These are phyloP conservation scores for Miniopterus natalensis DNA, from an alignment of 2,113 vertebrate genomes.

Conservation along the genomic window DNA sequence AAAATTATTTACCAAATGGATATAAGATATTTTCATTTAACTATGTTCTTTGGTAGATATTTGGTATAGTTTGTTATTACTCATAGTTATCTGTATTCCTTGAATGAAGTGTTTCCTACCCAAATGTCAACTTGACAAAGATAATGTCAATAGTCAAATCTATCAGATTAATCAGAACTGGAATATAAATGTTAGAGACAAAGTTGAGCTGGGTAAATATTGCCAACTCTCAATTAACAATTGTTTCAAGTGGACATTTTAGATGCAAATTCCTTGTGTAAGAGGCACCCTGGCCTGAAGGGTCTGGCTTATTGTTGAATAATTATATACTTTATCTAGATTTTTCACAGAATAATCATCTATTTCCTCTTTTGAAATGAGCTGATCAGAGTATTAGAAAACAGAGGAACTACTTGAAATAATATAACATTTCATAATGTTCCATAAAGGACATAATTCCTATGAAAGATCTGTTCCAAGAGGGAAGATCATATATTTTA, in stretches of 20 bases:
- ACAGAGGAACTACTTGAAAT: neutral
- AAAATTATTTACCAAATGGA: neutral
- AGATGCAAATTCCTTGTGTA: neutral
- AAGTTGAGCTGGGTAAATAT: neutral
- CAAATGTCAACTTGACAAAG: neutral
- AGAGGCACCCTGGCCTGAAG: neutral
- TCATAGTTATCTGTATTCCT: constrained; percentile 12
- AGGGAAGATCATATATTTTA: neutral
- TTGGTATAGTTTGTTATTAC: neutral
- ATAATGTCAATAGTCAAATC: neutral
- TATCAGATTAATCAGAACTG: neutral
- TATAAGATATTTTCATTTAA: constrained; percentile 10
- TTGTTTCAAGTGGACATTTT: neutral
- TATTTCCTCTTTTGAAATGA: neutral
- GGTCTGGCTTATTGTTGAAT: neutral
- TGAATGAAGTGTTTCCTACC: neutral
- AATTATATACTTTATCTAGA: neutral
- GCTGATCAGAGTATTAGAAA: neutral
- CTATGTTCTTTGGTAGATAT: neutral
- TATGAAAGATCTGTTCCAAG: neutral
- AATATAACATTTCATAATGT: neutral
- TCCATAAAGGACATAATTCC: neutral
- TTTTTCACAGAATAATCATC: neutral
- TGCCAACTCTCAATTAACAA: neutral
- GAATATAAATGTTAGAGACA: constrained; percentile 5